Conservation (phyloP, 2,888 invertebrate genomes). For the Cephalotes varians region DNA sequence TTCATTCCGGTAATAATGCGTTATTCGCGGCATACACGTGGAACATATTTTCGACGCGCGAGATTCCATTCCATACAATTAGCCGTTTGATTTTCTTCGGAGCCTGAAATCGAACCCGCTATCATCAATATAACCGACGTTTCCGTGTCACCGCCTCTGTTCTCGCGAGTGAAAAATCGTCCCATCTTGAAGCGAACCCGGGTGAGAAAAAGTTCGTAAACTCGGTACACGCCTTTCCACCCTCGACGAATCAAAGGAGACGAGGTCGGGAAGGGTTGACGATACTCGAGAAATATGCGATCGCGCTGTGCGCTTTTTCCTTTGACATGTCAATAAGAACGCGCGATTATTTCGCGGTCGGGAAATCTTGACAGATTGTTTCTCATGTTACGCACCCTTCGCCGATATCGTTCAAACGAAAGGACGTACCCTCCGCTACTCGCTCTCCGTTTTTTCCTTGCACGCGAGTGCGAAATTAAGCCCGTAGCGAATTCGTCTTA, state of each 20-base stretch:
- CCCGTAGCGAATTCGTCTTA: conserved; percentile 14
- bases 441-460: conserved; percentile 6
- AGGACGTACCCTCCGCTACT: not conserved
- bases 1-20: conserved; percentile 34
- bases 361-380: conserved; percentile 56
- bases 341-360: conserved; percentile 49
- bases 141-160: not conserved
- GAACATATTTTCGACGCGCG: not conserved
- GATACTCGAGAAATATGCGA: conserved; percentile 51
- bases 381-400: conserved; percentile 22
- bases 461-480: conserved; percentile 52
- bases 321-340: conserved; percentile 66
- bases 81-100: conserved; percentile 18
- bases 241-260: conserved; percentile 7
- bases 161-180: conserved; percentile 60
- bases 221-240: conserved; percentile 46
- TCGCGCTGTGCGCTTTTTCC: not conserved
- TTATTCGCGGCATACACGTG: conserved; percentile 15
- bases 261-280: not conserved
- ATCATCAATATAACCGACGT: conserved; percentile 17
- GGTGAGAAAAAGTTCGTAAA: conserved; percentile 54
- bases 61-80: conserved; percentile 36
- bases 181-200: not conserved
- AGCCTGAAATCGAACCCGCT: conserved; percentile 25
- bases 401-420: not conserved